These are phyloP conservation scores for Spongilla lacustris DNA, from an alignment of 37 sponge, comb jelly and placozoan species.

Conservation along the genomic window DNA sequence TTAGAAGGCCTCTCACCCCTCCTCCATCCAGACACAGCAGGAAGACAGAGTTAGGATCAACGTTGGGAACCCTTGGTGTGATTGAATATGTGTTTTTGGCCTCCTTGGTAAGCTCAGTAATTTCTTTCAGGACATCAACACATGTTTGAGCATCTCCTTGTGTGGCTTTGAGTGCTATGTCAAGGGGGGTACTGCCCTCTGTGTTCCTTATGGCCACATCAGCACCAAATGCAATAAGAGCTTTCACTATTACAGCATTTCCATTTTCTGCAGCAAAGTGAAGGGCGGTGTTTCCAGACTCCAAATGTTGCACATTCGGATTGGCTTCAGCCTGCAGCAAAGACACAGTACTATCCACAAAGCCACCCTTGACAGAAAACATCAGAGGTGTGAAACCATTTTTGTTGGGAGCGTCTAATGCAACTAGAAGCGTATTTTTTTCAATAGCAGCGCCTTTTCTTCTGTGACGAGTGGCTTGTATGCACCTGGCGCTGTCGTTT, in stretches of 20 bases:
- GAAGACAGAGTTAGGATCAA: not conserved
- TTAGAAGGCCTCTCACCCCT: conserved; percentile 44
- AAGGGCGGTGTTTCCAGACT: conserved; percentile 49
- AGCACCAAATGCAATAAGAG: conserved; percentile 48
- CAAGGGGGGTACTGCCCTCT: conserved; percentile 34
- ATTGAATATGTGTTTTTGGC: too few relatives aligned
- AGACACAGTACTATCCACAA: not conserved
- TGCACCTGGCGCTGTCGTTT: too few relatives aligned
- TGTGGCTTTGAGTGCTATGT: conserved; percentile 10
- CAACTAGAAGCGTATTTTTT: too few relatives aligned
- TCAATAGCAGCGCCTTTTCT: too few relatives aligned
- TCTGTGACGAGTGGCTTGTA: too few relatives aligned
- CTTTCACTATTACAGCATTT: conserved; percentile 30
- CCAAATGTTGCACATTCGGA: not conserved
- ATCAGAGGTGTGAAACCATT: conserved; percentile 37
- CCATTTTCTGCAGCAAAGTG: conserved; percentile 39
- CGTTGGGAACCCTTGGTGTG: too few relatives aligned
- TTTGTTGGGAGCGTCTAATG: too few relatives aligned
- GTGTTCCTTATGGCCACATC: conserved; percentile 34
- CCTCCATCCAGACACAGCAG: conserved; percentile 65
- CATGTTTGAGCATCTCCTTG: not conserved
- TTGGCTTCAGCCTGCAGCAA: conserved; percentile 30
- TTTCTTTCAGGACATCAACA: too few relatives aligned
- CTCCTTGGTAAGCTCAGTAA: too few relatives aligned
- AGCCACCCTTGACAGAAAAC: not conserved